phyloP scores from a whole-genome alignment of 37 sponge, comb jelly and placozoan genomes.

The Spongilla lacustris region DNA sequence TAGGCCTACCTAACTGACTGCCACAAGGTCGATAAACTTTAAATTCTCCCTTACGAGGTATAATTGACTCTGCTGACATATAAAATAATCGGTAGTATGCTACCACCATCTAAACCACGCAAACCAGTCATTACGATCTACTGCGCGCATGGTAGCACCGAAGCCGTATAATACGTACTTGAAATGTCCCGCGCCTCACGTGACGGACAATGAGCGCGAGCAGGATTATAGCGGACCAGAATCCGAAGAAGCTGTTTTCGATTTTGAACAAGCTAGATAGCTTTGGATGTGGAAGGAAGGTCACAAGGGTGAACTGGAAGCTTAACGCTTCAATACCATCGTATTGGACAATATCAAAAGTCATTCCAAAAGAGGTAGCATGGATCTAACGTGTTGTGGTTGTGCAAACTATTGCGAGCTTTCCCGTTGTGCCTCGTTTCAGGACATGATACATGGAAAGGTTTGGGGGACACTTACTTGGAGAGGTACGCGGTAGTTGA shows the following conservation, averaged over 20 bases:
- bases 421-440: background rate
- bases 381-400: background rate
- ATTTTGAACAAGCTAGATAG: conserved; percentile 34
- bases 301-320: conserved; percentile 43
- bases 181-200: background rate
- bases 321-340: conserved; percentile 6
- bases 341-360: conserved; percentile 65
- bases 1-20: too few relatives aligned
- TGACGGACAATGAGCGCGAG: background rate
- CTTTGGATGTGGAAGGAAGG: conserved; percentile 53
- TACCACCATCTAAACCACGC: background rate
- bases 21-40: too few relatives aligned
- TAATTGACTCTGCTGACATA: background rate
- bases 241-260: conserved; percentile 41
- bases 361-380: conserved; percentile 32
- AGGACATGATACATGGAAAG: conserved; percentile 12
- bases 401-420: background rate
- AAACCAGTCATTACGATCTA: background rate
- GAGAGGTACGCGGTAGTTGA: conserved; percentile 5
- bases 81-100: background rate
- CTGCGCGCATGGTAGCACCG: background rate
- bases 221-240: background rate
- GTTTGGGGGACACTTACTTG: conserved; percentile 14
- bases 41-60: background rate
- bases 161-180: background rate